A percentile compares a stretch with the other conserved stretches of the same genome.
Evolutionary conservation across 2,888 invertebrate genomes (phyloP).

Genomic region (Agapostemon virescens): DNA sequence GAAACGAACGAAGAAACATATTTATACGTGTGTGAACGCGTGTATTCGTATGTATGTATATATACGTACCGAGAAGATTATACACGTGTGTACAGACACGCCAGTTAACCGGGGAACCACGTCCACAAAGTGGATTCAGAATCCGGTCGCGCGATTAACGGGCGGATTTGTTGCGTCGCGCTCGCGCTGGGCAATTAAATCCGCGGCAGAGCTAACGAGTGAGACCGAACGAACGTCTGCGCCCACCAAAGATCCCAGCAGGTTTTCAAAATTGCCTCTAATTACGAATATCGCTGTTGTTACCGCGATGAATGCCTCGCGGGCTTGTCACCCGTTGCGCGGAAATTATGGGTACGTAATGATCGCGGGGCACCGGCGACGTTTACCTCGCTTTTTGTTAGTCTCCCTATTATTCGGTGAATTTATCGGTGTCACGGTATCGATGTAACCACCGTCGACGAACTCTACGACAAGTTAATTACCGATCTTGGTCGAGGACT

Average conservation of each 20-base stretch:
- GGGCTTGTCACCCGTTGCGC: conserved; percentile 48
- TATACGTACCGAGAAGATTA: not conserved
- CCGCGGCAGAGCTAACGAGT: conserved; percentile 53
- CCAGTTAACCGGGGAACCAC: conserved; percentile 2
- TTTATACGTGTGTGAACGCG: not conserved
- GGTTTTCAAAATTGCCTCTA: conserved; percentile 61
- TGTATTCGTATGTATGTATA: not conserved
- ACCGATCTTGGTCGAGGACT: not conserved
- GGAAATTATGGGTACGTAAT: conserved; percentile 48
- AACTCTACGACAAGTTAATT: not conserved
- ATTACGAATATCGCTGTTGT: conserved; percentile 57
- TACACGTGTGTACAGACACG: not conserved
- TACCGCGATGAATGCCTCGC: conserved; percentile 9
- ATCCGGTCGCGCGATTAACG: conserved; percentile 53
- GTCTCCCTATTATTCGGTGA: not conserved
- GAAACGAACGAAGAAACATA: not conserved
- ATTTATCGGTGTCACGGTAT: conserved; percentile 5
- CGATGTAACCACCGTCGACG: not conserved
- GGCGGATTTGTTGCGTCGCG: conserved; percentile 43
- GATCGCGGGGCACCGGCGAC: conserved; percentile 29
- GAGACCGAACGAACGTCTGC: conserved; percentile 40
- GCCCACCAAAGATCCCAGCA: conserved; percentile 41
- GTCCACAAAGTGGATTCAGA: conserved; percentile 48
- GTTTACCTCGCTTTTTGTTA: not conserved
- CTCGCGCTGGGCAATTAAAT: conserved; percentile 57